A percentile compares a stretch with the other conserved stretches of the same genome.
phyloP scores from a whole-genome alignment of 1,140 invertebrate genomes.

The Alviniconcha marisindica region DNA sequence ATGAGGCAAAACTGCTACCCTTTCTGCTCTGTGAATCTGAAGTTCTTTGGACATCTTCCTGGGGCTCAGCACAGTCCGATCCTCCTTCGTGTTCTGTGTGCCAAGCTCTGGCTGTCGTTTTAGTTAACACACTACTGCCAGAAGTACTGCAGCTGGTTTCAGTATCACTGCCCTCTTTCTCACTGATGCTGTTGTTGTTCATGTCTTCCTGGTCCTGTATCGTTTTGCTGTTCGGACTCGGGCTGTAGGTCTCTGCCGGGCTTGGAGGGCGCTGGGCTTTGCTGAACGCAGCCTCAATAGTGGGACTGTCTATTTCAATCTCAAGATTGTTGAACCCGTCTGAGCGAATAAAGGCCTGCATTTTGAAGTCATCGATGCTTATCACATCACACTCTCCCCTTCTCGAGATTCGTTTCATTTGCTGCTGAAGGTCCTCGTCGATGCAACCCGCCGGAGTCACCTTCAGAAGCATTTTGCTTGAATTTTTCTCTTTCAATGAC shows the following conservation, averaged over 20 bases:
- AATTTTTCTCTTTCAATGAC: slow-evolving; percentile 12
- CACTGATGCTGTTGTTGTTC: slow-evolving; percentile 1
- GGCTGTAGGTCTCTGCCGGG: neutral
- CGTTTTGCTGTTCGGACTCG: neutral
- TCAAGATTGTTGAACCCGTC: slow-evolving; percentile 68
- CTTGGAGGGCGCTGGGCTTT: slow-evolving; percentile 14
- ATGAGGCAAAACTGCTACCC: no score
- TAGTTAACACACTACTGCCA: neutral
- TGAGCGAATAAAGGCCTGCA: slow-evolving; percentile 66
- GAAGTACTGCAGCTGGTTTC: neutral
- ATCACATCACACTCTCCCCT: slow-evolving; percentile 63
- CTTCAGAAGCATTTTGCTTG: neutral
- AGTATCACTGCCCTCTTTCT: neutral
- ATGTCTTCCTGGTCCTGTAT: neutral
- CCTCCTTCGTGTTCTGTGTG: no score
- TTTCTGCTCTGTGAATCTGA: no score
- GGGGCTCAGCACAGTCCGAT: no score
- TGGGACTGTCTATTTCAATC: slow-evolving; percentile 63
- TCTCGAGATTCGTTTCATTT: slow-evolving; percentile 32
- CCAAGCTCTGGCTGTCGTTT: no score
- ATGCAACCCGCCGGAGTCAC: neutral
- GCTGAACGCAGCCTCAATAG: slow-evolving; percentile 30
- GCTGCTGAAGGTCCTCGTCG: slow-evolving; percentile 40
- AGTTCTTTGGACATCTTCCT: no score
- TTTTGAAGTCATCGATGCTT: slow-evolving; percentile 66